These are phyloP conservation scores for Characodon lateralis DNA, from an alignment of 2,797 vertebrate species.

Conservation along the genomic window DNA sequence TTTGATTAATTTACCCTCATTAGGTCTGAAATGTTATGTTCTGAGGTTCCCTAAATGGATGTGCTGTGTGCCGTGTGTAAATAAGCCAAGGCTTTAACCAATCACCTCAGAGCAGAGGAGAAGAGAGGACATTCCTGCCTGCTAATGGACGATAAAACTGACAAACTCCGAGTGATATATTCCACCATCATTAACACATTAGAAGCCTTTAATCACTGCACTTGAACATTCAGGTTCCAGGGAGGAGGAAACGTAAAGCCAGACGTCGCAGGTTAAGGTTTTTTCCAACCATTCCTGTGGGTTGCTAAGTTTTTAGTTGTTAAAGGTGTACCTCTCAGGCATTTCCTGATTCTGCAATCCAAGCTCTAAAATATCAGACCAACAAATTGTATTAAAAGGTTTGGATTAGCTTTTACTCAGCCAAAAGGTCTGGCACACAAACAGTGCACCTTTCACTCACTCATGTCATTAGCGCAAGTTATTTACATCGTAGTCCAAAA, in stretches of 20 bases:
- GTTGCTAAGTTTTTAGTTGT: constrained; percentile 61
- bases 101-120: constrained; percentile 32
- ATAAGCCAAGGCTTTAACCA: constrained; percentile 55
- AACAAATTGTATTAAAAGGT: constrained; percentile 58
- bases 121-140: constrained; percentile 71
- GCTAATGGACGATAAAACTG: constrained; percentile 75
- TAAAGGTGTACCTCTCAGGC: constrained; percentile 71
- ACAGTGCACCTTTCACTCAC: constrained; percentile 70
- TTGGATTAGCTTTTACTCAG: constrained; percentile 61
- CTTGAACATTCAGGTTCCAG: constrained; percentile 50
- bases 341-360: constrained; percentile 74
- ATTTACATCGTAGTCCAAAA: constrained; percentile 58
- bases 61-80: constrained; percentile 61
- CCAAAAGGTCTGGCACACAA: constrained; percentile 64
- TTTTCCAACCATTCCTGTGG: constrained; percentile 64
- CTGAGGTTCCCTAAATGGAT: constrained; percentile 52
- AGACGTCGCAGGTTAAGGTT: constrained; percentile 30
- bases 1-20: constrained; percentile 39
- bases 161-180: constrained; percentile 71
- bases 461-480: constrained; percentile 44
- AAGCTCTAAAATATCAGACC: constrained; percentile 69
- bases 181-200: constrained; percentile 62
- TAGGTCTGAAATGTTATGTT: constrained; percentile 48
- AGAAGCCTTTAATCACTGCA: constrained; percentile 60
- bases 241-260: constrained; percentile 38